These are phyloP conservation scores for Australoheros scitulus DNA, from an alignment of 2,113 vertebrate species.

Conservation along the genomic window DNA sequence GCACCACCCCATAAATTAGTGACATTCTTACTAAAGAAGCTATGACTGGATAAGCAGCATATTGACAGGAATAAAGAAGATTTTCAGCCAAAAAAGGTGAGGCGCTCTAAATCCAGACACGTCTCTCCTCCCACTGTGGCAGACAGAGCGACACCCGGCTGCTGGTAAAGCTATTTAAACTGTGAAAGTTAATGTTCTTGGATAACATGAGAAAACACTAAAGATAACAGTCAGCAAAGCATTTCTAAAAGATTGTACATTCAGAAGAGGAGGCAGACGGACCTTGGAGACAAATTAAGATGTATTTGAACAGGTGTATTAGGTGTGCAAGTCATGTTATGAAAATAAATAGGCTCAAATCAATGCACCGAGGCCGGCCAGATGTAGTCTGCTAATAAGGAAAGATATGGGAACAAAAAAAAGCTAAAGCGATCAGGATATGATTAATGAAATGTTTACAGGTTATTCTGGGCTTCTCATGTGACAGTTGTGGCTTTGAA, in stretches of 20 bases:
- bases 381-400: constrained; percentile 43
- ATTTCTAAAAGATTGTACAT: constrained; percentile 45
- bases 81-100: constrained; percentile 43
- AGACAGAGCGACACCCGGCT: constrained; percentile 41
- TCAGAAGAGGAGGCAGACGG: neutral
- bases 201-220: constrained; percentile 61
- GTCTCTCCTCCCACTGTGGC: constrained; percentile 49
- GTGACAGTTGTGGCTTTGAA: constrained; percentile 41
- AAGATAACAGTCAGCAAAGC: constrained; percentile 60
- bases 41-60: constrained; percentile 15
- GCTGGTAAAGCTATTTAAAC: constrained; percentile 63
- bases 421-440: constrained; percentile 46
- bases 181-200: constrained; percentile 66
- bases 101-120: constrained; percentile 47
- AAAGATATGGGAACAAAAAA: constrained; percentile 20
- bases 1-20: constrained; percentile 1
- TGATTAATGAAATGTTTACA: constrained; percentile 54
- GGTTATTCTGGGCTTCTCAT: constrained; percentile 35
- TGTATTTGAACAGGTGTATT: constrained; percentile 58
- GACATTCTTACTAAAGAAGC: neutral
- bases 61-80: constrained; percentile 43
- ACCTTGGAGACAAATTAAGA: constrained; percentile 63
- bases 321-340: constrained; percentile 33
- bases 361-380: constrained; percentile 25
- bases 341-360: constrained; percentile 57